Percentiles rank a stretch among this genome's conserved stretches.
These are phyloP conservation scores for Neodiprion fabricii DNA, from an alignment of 1,140 invertebrate species.

Conservation along the genomic window DNA sequence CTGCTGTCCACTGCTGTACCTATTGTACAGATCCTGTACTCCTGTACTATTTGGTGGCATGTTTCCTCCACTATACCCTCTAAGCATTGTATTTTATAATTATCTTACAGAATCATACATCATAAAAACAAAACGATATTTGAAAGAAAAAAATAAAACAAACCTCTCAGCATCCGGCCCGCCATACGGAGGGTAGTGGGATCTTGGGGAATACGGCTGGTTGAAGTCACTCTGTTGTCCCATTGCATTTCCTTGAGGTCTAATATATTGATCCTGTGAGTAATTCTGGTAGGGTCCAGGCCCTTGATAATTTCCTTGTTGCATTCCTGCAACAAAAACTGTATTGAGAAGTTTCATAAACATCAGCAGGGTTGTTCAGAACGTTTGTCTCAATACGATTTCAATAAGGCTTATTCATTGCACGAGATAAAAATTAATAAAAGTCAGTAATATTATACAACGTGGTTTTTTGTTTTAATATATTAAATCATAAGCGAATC, in stretches of 20 bases:
- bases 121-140: not conserved
- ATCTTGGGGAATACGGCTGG: conserved; percentile 67
- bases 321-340: conserved; percentile 48
- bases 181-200: conserved; percentile 73
- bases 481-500: too few relatives aligned
- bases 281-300: conserved; percentile 63
- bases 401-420: conserved; percentile 25
- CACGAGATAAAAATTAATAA: not conserved
- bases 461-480: too few relatives aligned
- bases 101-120: not conserved
- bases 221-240: conserved; percentile 57
- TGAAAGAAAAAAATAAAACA: conserved; percentile 16
- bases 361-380: conserved; percentile 9
- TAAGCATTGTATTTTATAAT: conserved; percentile 26
- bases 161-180: conserved; percentile 74
- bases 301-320: conserved; percentile 64
- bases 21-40: conserved; percentile 57
- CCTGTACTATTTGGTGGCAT: conserved; percentile 54
- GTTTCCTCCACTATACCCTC: conserved; percentile 57
- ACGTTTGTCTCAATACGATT: conserved; percentile 22
- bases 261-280: conserved; percentile 62
- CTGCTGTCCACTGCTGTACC: conserved; percentile 53
- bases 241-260: conserved; percentile 56
- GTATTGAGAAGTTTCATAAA: not conserved
- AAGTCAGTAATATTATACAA: too few relatives aligned